phyloP scores from a whole-genome alignment of 2,888 invertebrate genomes.

The Lycocerus yunnanus region DNA sequence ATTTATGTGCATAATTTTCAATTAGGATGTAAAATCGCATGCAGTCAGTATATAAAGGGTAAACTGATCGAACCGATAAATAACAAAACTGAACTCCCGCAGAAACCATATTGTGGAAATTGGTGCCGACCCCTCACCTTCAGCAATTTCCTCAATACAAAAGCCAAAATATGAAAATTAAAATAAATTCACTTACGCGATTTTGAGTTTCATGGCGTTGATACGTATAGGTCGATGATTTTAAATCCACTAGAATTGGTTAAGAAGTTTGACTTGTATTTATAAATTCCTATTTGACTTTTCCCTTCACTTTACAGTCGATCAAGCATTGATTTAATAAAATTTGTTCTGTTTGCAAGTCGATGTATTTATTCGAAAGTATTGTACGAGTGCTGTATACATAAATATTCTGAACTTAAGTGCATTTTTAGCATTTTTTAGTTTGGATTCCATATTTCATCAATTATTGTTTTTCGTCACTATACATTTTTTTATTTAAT shows the following conservation, averaged over 20 bases:
- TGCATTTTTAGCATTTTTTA: conserved; percentile 26
- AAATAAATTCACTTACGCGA: conserved; percentile 47
- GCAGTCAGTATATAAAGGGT: not conserved
- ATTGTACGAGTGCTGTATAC: conserved; percentile 8
- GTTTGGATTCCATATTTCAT: conserved; percentile 4
- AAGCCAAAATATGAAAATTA: conserved; percentile 7
- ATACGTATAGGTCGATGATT: conserved; percentile 46
- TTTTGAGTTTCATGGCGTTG: conserved; percentile 47
- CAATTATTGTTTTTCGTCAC: not conserved
- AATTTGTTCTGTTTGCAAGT: not conserved
- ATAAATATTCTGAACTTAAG: conserved; percentile 19
- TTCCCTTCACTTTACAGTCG: conserved; percentile 55
- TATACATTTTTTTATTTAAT: too few species aligned
- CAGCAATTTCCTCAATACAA: not conserved
- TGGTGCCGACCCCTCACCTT: not conserved
- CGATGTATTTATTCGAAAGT: conserved; percentile 6
- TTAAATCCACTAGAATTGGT: conserved; percentile 50
- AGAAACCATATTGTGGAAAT: not conserved
- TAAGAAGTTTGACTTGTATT: conserved; percentile 50
- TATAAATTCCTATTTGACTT: conserved; percentile 53
- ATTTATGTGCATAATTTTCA: not conserved
- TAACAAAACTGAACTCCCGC: not conserved
- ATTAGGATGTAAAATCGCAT: not conserved
- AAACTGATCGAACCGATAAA: not conserved
- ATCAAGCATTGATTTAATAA: conserved; percentile 35